Conservation (phyloP, 2,797 vertebrate genomes). For the Lepilemur septentrionalis region DNA sequence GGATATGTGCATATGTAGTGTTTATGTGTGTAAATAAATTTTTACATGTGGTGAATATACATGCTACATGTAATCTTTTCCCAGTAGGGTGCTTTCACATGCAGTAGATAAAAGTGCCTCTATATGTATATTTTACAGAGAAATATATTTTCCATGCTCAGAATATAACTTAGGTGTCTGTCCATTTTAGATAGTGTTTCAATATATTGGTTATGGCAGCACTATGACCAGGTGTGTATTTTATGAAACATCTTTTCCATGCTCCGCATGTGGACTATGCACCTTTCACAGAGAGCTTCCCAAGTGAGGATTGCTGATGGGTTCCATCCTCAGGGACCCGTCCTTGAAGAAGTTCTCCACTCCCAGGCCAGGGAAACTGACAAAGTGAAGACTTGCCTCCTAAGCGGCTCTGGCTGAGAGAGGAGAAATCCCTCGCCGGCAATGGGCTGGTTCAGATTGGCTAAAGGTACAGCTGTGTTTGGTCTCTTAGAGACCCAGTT, state of each 20-base stretch:
- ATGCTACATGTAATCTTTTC: background rate
- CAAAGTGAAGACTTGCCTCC: background rate
- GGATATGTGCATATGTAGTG: background rate
- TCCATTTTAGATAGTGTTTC: background rate
- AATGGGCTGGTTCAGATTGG: background rate
- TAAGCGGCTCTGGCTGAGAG: background rate
- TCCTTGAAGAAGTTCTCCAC: background rate
- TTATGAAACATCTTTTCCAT: background rate
- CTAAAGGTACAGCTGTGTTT: background rate
- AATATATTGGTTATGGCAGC: background rate
- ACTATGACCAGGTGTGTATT: background rate
- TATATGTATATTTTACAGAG: slow-evolving; percentile 10
- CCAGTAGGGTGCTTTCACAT: background rate
- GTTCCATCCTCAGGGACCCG: background rate
- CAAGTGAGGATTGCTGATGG: background rate
- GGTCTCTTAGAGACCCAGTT: background rate
- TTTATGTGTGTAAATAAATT: slow-evolving; percentile 53
- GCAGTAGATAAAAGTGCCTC: background rate
- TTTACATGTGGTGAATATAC: background rate
- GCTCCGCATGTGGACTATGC: background rate
- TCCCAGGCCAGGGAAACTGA: background rate
- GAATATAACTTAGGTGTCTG: background rate
- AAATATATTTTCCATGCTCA: background rate
- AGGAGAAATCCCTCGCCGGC: background rate
- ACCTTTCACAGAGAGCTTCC: slow-evolving; percentile 10